phyloP scores from a whole-genome alignment of 2,888 invertebrate species.

The Rhamphomyia laevipes region DNA sequence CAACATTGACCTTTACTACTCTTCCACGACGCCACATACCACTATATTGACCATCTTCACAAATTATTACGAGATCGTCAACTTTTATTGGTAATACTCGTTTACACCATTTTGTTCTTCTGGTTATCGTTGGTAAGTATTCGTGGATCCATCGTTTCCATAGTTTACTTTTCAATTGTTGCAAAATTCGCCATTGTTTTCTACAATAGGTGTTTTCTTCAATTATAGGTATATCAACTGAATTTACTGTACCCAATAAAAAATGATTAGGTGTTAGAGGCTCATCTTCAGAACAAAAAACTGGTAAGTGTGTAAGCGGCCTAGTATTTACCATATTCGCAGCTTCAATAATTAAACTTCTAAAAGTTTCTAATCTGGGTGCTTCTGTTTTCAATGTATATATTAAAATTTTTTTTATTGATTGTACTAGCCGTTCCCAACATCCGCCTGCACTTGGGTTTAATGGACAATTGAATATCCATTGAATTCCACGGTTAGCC shows the following conservation, averaged over 20 bases:
- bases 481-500: constrained; percentile 1
- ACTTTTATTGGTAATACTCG: constrained; percentile 6
- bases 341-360: constrained; percentile 11
- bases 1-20: constrained; percentile 11
- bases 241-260: constrained; percentile 13
- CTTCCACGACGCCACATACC: constrained; percentile 16
- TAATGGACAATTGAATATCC: constrained; percentile 14
- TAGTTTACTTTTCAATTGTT: constrained; percentile 6
- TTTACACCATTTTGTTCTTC: constrained; percentile 12
- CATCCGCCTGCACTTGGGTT: constrained; percentile 15
- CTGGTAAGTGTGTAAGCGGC: constrained; percentile 12
- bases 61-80: constrained; percentile 13
- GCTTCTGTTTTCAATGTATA: constrained; percentile 11
- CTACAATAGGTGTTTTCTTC: constrained; percentile 2
- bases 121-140: constrained; percentile 13
- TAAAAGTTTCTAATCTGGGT: constrained; percentile 7
- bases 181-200: constrained; percentile 14
- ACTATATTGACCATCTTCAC: constrained; percentile 16
- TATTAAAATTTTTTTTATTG: constrained; percentile 9
- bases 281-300: constrained; percentile 10
- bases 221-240: constrained; percentile 10
- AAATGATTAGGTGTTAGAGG: constrained; percentile 15
- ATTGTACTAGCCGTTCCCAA: constrained; percentile 16
- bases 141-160: constrained; percentile 10
- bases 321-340: constrained; percentile 13